A percentile compares a stretch with the other conserved stretches of the same genome.
Conservation (phyloP, 2,888 invertebrate species). For the Drosophila infuscata region DNA sequence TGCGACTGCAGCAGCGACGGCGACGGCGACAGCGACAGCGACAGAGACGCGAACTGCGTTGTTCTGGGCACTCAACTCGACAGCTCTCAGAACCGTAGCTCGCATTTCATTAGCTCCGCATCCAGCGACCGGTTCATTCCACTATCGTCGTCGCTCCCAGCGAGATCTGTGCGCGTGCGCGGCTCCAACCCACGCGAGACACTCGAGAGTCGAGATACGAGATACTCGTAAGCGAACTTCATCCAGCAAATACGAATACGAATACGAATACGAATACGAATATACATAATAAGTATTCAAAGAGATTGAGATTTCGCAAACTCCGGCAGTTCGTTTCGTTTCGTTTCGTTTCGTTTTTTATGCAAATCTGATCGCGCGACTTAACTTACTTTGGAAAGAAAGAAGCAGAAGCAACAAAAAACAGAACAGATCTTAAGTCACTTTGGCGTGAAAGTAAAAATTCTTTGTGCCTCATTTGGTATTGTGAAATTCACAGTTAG, state of each 20-base stretch:
- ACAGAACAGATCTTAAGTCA: constrained; percentile 38
- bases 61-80: constrained; percentile 77
- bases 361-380: constrained; percentile 42
- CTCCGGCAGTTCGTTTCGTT: constrained; percentile 35
- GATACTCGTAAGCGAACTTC: constrained; percentile 2
- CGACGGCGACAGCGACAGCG: constrained; percentile 23
- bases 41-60: constrained; percentile 32
- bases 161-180: constrained; percentile 75
- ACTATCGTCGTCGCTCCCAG: constrained; percentile 47
- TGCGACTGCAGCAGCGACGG: constrained; percentile 16
- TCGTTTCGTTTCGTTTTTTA: constrained; percentile 39
- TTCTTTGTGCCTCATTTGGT: constrained; percentile 63
- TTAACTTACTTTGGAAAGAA: not conserved
- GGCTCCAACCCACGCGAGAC: constrained; percentile 69
- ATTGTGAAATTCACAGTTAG: constrained; percentile 62
- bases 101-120: constrained; percentile 79
- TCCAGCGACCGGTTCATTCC: constrained; percentile 63
- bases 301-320: constrained; percentile 7
- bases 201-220: constrained; percentile 23
- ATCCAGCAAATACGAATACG: constrained; percentile 7
- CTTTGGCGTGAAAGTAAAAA: constrained; percentile 71
- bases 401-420: constrained; percentile 3
- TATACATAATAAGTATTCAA: constrained; percentile 24
- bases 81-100: constrained; percentile 72
- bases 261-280: constrained; percentile 12